Conservation (phyloP, 2,888 invertebrate species). For the Dione juno region DNA sequence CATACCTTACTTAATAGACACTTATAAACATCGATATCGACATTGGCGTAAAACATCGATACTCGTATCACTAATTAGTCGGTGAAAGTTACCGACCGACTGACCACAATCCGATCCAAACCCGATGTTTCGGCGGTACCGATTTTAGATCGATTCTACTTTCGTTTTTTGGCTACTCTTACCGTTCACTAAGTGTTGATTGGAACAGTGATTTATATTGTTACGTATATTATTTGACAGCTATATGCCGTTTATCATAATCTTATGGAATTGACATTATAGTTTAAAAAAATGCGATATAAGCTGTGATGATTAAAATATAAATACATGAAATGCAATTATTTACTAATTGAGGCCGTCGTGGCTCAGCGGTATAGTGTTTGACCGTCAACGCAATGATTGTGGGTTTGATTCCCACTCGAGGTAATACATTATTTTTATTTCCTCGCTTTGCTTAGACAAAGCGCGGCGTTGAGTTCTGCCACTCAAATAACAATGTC, state of each 20-base stretch:
- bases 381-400: too few relatives aligned
- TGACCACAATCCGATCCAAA: slow-evolving; percentile 74
- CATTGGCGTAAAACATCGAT: slow-evolving; percentile 69
- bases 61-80: slow-evolving; percentile 76
- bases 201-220: slow-evolving; percentile 69
- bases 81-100: slow-evolving; percentile 82
- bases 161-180: slow-evolving; percentile 82
- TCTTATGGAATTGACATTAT: not conserved
- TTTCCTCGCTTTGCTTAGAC: too few relatives aligned
- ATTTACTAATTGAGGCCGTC: too few relatives aligned
- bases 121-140: slow-evolving; percentile 75
- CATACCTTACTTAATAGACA: slow-evolving; percentile 43
- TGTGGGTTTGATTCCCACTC: too few relatives aligned
- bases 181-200: slow-evolving; percentile 65
- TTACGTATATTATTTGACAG: slow-evolving; percentile 22
- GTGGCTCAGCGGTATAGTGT: too few relatives aligned
- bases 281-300: not conserved
- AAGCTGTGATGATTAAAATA: too few relatives aligned
- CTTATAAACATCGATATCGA: slow-evolving; percentile 69
- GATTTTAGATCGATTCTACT: slow-evolving; percentile 82
- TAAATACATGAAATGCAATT: too few relatives aligned
- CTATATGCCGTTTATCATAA: slow-evolving; percentile 1
- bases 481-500: too few relatives aligned
- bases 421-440: too few relatives aligned
- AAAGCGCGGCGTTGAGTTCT: too few relatives aligned